Conservation (phyloP, 1,140 invertebrate genomes). For the Drosophila tropicalis region DNA sequence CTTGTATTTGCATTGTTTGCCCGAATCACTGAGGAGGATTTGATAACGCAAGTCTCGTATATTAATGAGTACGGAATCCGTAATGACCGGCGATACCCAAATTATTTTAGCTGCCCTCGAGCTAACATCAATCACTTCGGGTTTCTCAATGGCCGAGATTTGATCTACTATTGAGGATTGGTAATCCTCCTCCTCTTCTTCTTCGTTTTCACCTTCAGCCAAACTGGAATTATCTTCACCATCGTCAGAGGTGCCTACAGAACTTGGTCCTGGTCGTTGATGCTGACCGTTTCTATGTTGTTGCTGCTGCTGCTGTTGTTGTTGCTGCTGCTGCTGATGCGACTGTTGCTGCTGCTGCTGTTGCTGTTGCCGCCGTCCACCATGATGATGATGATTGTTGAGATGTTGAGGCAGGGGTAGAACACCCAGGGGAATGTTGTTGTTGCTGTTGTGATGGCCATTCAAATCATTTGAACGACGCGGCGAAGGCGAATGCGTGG, state of each 20-base stretch:
- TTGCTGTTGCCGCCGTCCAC: slow-evolving; percentile 30
- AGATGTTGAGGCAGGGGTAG: slow-evolving; percentile 38
- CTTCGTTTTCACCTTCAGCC: slow-evolving; percentile 85
- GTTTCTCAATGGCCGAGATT: slow-evolving; percentile 89
- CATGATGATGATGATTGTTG: slow-evolving; percentile 48
- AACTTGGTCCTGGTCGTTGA: slow-evolving; percentile 82
- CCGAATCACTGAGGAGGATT: slow-evolving; percentile 90
- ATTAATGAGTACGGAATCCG: slow-evolving; percentile 84
- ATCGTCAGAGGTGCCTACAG: slow-evolving; percentile 87
- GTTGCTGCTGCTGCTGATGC: slow-evolving; percentile 29
- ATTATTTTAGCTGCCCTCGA: slow-evolving; percentile 90
- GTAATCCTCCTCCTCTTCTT: slow-evolving; percentile 86
- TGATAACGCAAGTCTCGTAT: slow-evolving; percentile 89
- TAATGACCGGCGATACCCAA: slow-evolving; percentile 88
- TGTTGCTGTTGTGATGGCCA: slow-evolving; percentile 62
- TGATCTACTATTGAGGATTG: slow-evolving; percentile 86
- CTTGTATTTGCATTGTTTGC: slow-evolving; percentile 90
- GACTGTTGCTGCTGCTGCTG: slow-evolving; percentile 41
- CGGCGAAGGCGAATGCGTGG: slow-evolving; percentile 76
- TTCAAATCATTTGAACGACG: slow-evolving; percentile 70
- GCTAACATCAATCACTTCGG: slow-evolving; percentile 90
- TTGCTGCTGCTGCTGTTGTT: slow-evolving; percentile 22
- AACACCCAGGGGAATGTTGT: slow-evolving; percentile 60
- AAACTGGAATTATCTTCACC: slow-evolving; percentile 88
- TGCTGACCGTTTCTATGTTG: slow-evolving; percentile 31